A percentile compares a stretch with the other conserved stretches of the same genome.
Conservation (phyloP, 2,113 vertebrate species). For the Progne subis region DNA sequence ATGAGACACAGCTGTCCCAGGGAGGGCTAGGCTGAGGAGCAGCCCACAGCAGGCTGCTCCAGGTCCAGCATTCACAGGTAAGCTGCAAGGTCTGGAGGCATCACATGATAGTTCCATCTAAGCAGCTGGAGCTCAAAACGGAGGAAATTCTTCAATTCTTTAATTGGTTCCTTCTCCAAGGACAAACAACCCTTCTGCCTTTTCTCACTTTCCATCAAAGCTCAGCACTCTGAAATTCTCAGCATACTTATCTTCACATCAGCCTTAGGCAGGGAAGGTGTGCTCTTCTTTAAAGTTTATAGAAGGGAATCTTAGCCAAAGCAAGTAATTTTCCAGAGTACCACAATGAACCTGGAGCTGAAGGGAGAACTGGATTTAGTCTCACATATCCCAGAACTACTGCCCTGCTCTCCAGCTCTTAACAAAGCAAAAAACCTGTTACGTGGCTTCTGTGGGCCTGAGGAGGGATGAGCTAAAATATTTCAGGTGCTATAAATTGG, state of each 20-base stretch:
- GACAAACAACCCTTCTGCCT: neutral
- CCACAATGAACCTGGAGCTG: neutral
- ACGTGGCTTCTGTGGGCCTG: neutral
- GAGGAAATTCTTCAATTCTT: neutral
- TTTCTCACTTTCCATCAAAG: neutral
- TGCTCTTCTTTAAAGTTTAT: neutral
- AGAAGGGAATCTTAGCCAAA: neutral
- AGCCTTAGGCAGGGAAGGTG: neutral
- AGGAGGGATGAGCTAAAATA: neutral
- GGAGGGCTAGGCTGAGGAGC: neutral
- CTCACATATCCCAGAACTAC: neutral
- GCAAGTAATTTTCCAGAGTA: neutral
- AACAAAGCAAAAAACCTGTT: accelerated
- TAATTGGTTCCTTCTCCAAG: neutral
- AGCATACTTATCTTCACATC: neutral
- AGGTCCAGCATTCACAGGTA: neutral
- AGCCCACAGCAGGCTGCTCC: neutral
- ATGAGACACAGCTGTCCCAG: neutral
- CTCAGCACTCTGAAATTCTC: neutral
- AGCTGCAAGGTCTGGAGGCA: neutral
- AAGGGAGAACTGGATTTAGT: neutral
- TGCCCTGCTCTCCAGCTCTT: neutral
- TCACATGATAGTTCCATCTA: accelerated
- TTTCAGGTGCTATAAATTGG: neutral
- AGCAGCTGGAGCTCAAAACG: neutral